Evolutionary conservation across 2,113 vertebrate species (phyloP), one percentile per base, ranked within the genome.

Genomic region (Phainopepla nitens): DNA sequence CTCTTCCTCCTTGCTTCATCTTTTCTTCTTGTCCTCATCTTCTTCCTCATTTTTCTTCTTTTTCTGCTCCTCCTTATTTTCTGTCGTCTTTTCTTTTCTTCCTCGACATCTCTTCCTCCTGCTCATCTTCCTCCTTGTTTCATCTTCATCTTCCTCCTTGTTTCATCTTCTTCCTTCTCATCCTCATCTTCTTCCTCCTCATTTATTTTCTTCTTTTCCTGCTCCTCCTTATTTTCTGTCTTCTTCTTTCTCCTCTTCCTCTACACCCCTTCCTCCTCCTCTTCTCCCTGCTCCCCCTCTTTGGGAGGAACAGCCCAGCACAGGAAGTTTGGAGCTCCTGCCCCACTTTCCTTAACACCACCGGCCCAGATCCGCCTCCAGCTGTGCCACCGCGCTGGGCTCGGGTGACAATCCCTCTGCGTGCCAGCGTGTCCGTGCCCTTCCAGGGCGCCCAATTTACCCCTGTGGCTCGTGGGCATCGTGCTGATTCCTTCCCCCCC

Each of bases 401-500:
- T 49, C 3, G 0, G 35, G 16, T 77, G 68, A 6, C 42, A 11
- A 14, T 22, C 10, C 14, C 61, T 16, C 17, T 2, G 2, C 12
- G 21, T 54, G 29, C 47, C 2, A 1, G 29, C n/a, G n/a, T n/a
- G n/a, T 15, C 58, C 5, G 0, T 11, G 36, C 44, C 79, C 28
- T 28, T 39, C 62, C 3, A 1, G 35, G 6, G 27, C 15, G 0
- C 10, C 25, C 25, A 0, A 8, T 6, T 9, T 33, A 1, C 53
- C 53, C 20, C 1, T n/a, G 8, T 27, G 7, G 15, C 0, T 27
- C 3, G 1, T 4, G 27, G 17, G 3, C 47, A 18, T 29, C 12
- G 0, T 1, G 7, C 66, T 5, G 5, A 35, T 11, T 1, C 60
- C 2, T 1, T 36, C 45, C 15, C 3, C 65, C 80, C 42, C 27